These are phyloP conservation scores for Diachasmimorpha longicaudata DNA, from an alignment of 1,140 invertebrate genomes.

Conservation along the genomic window DNA sequence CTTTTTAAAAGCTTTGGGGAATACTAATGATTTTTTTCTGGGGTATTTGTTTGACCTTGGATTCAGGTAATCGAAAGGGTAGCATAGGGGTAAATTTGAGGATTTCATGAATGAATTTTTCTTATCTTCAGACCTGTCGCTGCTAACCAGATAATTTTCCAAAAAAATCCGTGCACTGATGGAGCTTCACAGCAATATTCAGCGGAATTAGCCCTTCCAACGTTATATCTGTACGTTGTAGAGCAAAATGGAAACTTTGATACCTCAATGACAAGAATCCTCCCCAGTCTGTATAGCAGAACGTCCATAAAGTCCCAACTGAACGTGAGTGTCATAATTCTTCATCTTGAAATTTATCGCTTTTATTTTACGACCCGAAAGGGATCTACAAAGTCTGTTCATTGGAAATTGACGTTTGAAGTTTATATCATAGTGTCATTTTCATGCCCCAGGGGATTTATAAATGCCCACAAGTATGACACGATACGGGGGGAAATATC, in stretches of 20 bases:
- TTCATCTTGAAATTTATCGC: background rate
- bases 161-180: constrained; percentile 46
- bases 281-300: constrained; percentile 47
- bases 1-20: background rate
- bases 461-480: background rate
- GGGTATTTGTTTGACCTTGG: too few species aligned
- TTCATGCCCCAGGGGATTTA: background rate
- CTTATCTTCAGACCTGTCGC: constrained; percentile 43
- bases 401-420: background rate
- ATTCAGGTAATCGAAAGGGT: too few species aligned
- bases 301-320: constrained; percentile 18
- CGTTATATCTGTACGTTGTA: constrained; percentile 50
- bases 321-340: constrained; percentile 19
- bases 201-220: constrained; percentile 38
- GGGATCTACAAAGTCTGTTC: background rate
- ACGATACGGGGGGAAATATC: background rate
- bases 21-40: background rate
- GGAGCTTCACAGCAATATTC: constrained; percentile 5
- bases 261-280: constrained; percentile 45
- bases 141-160: constrained; percentile 44
- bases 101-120: background rate
- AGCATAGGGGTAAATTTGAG: background rate
- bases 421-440: background rate
- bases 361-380: background rate
- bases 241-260: constrained; percentile 52